phyloP scores from a whole-genome alignment of 2,797 vertebrate genomes.

The Propithecus deckenii region DNA sequence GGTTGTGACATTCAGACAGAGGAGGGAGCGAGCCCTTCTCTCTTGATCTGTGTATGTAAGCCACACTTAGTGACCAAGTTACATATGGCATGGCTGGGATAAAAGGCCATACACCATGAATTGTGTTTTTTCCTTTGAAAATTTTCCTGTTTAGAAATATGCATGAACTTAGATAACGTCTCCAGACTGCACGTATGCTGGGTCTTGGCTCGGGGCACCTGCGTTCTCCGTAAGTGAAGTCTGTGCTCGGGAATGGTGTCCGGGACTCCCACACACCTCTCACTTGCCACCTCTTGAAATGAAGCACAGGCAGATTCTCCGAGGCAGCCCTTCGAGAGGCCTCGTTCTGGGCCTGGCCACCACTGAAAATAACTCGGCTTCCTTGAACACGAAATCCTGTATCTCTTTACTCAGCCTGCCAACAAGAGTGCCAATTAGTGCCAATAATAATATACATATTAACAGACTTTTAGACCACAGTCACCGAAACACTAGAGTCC shows the following conservation, averaged over 20 bases:
- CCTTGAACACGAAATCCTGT: neutral
- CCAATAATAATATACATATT: conserved; percentile 12
- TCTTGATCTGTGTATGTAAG: neutral
- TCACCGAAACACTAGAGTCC: neutral
- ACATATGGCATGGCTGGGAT: accelerated
- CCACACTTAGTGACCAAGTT: neutral
- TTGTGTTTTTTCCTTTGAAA: neutral
- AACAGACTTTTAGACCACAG: conserved; percentile 2
- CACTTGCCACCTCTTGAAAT: too few relatives aligned
- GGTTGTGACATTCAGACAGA: neutral
- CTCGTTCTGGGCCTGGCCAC: neutral
- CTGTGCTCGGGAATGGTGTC: accelerated
- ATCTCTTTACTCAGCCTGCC: conserved; percentile 5
- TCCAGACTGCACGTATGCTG: neutral
- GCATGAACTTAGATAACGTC: accelerated
- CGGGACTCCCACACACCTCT: accelerated
- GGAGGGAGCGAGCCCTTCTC: neutral
- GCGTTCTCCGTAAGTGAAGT: neutral
- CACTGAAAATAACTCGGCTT: neutral
- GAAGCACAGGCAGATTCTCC: neutral
- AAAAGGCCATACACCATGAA: neutral
- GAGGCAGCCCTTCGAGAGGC: accelerated
- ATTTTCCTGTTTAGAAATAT: neutral
- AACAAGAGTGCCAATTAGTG: conserved; percentile 55
- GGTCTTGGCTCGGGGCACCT: accelerated